Conservation (phyloP, 2,797 vertebrate species). For the Phalanger gymnotis region DNA sequence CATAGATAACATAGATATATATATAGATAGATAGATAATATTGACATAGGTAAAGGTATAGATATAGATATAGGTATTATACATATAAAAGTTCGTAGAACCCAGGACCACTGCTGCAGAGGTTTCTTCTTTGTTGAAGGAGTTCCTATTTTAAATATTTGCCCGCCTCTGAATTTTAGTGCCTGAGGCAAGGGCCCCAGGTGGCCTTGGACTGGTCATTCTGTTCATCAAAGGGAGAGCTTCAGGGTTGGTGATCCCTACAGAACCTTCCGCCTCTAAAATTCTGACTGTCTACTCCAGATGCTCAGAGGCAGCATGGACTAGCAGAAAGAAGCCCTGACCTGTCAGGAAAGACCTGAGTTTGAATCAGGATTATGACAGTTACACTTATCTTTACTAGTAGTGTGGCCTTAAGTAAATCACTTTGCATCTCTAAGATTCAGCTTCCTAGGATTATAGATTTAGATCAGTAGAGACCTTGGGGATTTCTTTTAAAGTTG, state of each 20-base stretch:
- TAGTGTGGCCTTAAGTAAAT: background rate
- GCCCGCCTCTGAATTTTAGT: background rate
- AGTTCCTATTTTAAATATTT: background rate
- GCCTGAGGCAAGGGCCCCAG: background rate
- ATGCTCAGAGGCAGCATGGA: background rate
- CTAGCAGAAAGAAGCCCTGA: background rate
- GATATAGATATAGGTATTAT: background rate
- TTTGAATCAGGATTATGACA: background rate
- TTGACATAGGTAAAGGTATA: background rate
- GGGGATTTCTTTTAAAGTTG: background rate
- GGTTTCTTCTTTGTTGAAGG: background rate
- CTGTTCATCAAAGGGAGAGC: background rate
- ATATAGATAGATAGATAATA: background rate
- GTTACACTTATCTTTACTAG: background rate
- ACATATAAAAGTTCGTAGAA: background rate
- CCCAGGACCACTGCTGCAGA: background rate
- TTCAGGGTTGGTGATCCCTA: background rate
- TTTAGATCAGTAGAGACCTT: background rate
- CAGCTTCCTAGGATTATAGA: background rate
- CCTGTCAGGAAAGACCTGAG: background rate
- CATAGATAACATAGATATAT: too few species aligned
- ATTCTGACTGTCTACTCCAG: background rate
- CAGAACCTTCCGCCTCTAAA: background rate
- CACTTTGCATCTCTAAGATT: background rate
- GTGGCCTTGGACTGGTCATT: background rate